phyloP scores from a whole-genome alignment of 2,797 vertebrate genomes.

The Harpagifer antarcticus region DNA sequence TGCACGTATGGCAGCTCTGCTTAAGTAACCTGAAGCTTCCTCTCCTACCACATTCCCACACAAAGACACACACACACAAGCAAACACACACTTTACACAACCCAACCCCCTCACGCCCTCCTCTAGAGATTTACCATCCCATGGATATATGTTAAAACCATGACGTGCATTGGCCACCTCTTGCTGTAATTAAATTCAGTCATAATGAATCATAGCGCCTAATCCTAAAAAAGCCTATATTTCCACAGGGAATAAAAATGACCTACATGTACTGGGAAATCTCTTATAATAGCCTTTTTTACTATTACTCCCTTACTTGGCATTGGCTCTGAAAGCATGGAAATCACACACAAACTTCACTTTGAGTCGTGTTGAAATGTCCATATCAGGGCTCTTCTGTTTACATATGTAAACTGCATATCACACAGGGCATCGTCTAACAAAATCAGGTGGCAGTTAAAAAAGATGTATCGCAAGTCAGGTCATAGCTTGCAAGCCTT shows the following conservation, averaged over 20 bases:
- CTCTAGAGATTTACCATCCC: slow-evolving; percentile 59
- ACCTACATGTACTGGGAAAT: slow-evolving; percentile 75
- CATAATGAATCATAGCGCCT: slow-evolving; percentile 80
- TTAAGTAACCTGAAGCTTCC: slow-evolving; percentile 54
- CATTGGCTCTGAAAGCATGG: slow-evolving; percentile 45
- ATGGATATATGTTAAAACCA: slow-evolving; percentile 71
- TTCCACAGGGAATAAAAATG: slow-evolving; percentile 77
- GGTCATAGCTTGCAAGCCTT: slow-evolving; percentile 21
- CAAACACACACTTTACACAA: slow-evolving; percentile 4
- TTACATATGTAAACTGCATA: not conserved
- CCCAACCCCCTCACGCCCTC: slow-evolving; percentile 48
- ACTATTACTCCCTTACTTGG: slow-evolving; percentile 46
- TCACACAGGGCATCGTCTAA: slow-evolving; percentile 34
- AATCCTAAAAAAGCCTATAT: slow-evolving; percentile 79
- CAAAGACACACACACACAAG: slow-evolving; percentile 18
- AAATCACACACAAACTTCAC: slow-evolving; percentile 52
- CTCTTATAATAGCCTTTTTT: slow-evolving; percentile 56
- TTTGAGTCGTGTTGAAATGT: slow-evolving; percentile 60
- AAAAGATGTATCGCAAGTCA: slow-evolving; percentile 19
- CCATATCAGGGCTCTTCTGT: slow-evolving; percentile 50
- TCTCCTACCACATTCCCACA: not conserved
- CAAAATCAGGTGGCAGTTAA: slow-evolving; percentile 34
- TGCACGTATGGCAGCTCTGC: slow-evolving; percentile 33
- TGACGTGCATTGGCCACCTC: slow-evolving; percentile 71
- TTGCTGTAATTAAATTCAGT: slow-evolving; percentile 80